Conservation (phyloP, 2,888 invertebrate species). For the Agriotes lineatus region DNA sequence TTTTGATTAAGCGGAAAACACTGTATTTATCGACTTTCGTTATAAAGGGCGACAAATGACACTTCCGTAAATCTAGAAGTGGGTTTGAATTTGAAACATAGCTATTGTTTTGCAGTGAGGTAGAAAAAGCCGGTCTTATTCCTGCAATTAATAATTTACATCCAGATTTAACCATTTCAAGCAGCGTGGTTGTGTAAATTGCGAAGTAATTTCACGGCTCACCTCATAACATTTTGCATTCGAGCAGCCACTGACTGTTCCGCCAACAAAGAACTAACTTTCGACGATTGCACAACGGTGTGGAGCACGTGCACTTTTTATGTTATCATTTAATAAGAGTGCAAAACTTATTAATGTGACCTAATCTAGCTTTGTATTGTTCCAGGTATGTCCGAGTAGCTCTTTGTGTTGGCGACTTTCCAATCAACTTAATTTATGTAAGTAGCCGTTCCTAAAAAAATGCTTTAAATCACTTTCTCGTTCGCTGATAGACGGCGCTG, state of each 20-base stretch:
- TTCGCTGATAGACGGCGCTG: not conserved
- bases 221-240: conserved; percentile 7
- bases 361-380: conserved; percentile 21
- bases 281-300: conserved; percentile 1
- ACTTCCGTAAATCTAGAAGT: too few relatives aligned
- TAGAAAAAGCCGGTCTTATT: too few relatives aligned
- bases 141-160: too few relatives aligned
- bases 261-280: conserved; percentile 8
- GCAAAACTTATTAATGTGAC: conserved; percentile 22
- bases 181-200: not conserved
- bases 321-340: conserved; percentile 15
- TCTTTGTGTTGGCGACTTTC: conserved; percentile 21
- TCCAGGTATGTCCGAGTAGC: conserved; percentile 18
- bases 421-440: conserved; percentile 21
- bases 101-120: too few relatives aligned
- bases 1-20: too few relatives aligned
- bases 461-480: conserved; percentile 17
- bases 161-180: too few relatives aligned
- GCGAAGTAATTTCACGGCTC: not conserved
- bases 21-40: too few relatives aligned
- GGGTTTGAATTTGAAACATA: too few relatives aligned
- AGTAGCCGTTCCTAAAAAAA: conserved; percentile 12
- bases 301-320: conserved; percentile 5
- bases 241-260: not conserved
- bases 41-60: too few relatives aligned